Base-by-base conservation (phyloP, 2,888 invertebrate genomes). In the Chrysolina oricalcia region DNA sequence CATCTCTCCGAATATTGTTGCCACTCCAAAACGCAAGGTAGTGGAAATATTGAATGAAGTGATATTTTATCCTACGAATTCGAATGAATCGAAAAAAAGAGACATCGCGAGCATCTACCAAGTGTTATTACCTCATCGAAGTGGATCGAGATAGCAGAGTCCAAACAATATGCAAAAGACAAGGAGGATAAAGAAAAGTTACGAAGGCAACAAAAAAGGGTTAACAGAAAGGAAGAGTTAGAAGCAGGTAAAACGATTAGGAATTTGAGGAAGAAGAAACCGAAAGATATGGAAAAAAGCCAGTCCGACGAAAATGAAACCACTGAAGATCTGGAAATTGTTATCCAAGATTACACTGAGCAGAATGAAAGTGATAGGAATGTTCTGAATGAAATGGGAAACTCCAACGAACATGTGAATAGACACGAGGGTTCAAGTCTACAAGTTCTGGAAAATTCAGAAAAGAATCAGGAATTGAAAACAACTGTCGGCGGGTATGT, bases 51-150 rank as follows among this genome's bases (percentile, higher is more conserved):
- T 59, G 21, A 23, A 21, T 59, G 59, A 27, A 59, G 59, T 59
- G 27, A 27, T 59, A 59, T 59, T 59, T 27, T n/a, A n/a, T n/a
- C n/a, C n/a, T n/a, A n/a, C n/a, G n/a, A n/a, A n/a, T n/a, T n/a
- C n/a, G n/a, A n/a, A 59, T 23, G 59, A 59, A 59, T n/a, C 17
- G 11, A 59, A 59, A 59, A 27, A 17, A 23, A n/a, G 27, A 59
- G 27, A 59, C 23, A 62, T 62, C 62, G 62, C 62, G 62, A 62
- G 62, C 27, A 62, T 62, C 23, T 62, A 50, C 50, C 50, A 50
- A 50, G 50, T 50, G 3, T 50, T n/a, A 62, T 62, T 62, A 62
- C 62, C 62, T 62, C 23, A 62, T 19, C 62, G 62, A n/a, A 62
- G 62, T 62, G 62, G 62, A 21, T 62, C 15, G 27, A 62, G 62